Conservation (phyloP, 2,888 invertebrate genomes). For the Ectropis crepuscularia region DNA sequence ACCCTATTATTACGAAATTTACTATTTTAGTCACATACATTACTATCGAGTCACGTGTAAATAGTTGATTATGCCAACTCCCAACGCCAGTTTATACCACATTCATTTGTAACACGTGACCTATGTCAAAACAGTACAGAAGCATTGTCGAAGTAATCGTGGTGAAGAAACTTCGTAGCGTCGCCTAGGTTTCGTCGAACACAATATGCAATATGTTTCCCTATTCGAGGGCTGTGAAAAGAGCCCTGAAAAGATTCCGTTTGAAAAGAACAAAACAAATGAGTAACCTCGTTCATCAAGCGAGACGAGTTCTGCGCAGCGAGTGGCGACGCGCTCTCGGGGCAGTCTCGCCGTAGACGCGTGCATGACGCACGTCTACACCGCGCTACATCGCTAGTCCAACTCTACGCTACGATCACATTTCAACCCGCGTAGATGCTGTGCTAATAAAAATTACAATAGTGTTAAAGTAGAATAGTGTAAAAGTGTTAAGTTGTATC, state of each 20-base stretch:
- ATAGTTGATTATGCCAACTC: too few relatives aligned
- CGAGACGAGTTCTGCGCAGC: constrained; percentile 44
- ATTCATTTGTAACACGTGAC: too few relatives aligned
- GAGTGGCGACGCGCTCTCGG: constrained; percentile 40
- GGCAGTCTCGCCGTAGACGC: constrained; percentile 55
- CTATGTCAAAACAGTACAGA: not conserved
- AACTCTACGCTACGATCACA: constrained; percentile 38
- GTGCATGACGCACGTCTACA: constrained; percentile 49
- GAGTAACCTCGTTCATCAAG: constrained; percentile 56
- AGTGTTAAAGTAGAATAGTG: constrained; percentile 26
- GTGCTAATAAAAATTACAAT: constrained; percentile 19
- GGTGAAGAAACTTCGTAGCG: not conserved
- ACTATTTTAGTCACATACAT: too few relatives aligned
- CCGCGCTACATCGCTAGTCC: constrained; percentile 29
- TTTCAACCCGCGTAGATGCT: constrained; percentile 36
- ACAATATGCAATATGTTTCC: constrained; percentile 37
- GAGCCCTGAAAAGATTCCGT: constrained; percentile 54
- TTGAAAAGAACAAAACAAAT: constrained; percentile 63
- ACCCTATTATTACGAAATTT: too few relatives aligned
- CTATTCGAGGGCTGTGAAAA: constrained; percentile 54
- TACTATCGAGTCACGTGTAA: too few relatives aligned
- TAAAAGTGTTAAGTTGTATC: constrained; percentile 38
- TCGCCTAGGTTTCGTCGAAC: constrained; percentile 26
- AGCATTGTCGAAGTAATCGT: not conserved
- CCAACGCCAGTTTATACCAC: too few relatives aligned